Base-by-base conservation (phyloP, 2,888 invertebrate genomes). In the Octodonta nipae region DNA sequence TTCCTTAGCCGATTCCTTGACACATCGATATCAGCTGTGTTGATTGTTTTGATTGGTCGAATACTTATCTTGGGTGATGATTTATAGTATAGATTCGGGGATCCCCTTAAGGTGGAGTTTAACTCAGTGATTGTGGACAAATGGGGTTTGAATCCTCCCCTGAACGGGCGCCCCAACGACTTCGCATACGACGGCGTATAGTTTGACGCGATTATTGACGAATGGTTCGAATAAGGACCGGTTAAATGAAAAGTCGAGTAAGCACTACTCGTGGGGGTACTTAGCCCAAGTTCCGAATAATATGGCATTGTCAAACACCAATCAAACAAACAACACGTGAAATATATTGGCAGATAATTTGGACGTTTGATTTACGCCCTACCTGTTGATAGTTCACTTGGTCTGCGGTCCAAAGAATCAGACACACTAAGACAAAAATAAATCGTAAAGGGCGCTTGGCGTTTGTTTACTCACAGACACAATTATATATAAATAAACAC, bases 21-120 rank as follows among this genome's bases (percentile, higher is more conserved):
- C 0, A 87, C 85, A 56, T 87, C 86, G 43, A 87, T 87, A 54
- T 85, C 83, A 15, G 83, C 82, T 2, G 86, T 85, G 56, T 85
- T 83, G 40, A 85, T 81, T 40, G 85, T 80, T 43, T 75, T 71
- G 30, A 79, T 74, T 2, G 83, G 82, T 32, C 78, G 71, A 2
- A 73, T 63, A 2, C 68, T 54, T 34, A 58, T 60, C 40, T 63
- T 61, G 15, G 63, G 54, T 56, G 51, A 56, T 48, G 45, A 61
- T 45, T 57, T 71, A 43, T 49, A 64, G 43, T 56, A 65, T 40
- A 60, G 73, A 29, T 65, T 72, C 50, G 55, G 70, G 24, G 69
- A 61, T 28, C 69, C 55, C 17, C 66, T 60, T 13, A 68, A 43
- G 28, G 65, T 61, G 8, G 63, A 49, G 58, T 67, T 66, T 2